phyloP scores from a whole-genome alignment of 2,797 vertebrate genomes.

The Malurus leucopterus region DNA sequence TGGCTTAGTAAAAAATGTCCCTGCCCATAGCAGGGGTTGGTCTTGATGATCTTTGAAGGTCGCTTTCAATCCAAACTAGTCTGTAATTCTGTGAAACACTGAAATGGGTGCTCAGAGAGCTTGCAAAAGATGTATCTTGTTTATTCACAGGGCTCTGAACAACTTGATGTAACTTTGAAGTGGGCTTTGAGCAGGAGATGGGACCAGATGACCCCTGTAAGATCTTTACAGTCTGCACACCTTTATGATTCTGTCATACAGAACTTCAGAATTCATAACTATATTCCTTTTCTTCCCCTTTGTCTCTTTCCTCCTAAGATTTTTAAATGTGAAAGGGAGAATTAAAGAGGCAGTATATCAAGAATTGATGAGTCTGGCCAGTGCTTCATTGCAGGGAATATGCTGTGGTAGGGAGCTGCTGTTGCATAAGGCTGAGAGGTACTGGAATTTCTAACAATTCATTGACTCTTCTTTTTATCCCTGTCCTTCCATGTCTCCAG shows the following conservation, averaged over 20 bases:
- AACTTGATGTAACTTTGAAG: neutral
- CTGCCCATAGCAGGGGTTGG: neutral
- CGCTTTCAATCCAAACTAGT: neutral
- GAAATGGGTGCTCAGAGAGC: neutral
- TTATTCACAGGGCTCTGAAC: neutral
- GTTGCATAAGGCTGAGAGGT: neutral
- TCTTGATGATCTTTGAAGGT: neutral
- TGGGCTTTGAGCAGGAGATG: neutral
- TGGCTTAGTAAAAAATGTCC: neutral
- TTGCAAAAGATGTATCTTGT: neutral
- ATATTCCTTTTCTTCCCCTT: neutral
- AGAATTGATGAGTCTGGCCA: neutral
- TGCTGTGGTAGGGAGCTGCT: neutral
- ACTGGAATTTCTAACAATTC: neutral
- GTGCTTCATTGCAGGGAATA: neutral
- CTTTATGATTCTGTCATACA: neutral
- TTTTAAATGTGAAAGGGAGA: neutral
- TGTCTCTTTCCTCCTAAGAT: neutral
- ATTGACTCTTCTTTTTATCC: neutral
- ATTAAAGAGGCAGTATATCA: neutral
- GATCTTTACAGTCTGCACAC: neutral
- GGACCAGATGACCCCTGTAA: neutral
- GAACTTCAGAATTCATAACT: neutral
- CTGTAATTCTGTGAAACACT: neutral
- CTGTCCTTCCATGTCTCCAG: neutral